Percentiles rank a stretch among this genome's conserved stretches.
phyloP scores from a whole-genome alignment of 2,888 invertebrate species.

The Eristalis arbustorum region DNA sequence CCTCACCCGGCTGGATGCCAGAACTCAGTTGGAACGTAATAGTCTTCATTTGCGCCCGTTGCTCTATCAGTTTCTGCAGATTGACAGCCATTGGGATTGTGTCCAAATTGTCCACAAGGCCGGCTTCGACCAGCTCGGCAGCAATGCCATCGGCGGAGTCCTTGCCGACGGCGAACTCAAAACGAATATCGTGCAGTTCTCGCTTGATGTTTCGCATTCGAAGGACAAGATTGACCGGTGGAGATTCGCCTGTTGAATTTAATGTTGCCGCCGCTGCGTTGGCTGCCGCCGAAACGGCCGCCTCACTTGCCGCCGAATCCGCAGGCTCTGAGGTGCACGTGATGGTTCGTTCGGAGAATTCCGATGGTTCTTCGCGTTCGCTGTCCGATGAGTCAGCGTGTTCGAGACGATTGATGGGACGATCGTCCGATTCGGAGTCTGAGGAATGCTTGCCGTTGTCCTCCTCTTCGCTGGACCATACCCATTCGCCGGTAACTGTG shows the following conservation, averaged over 20 bases:
- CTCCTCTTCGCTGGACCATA: conserved; percentile 98
- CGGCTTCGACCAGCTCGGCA: conserved; percentile 95
- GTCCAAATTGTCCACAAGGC: conserved; percentile 95
- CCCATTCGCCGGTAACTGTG: conserved; percentile 98
- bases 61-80: conserved; percentile 93
- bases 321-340: conserved; percentile 78
- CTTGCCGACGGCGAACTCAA: conserved; percentile 95
- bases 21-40: conserved; percentile 94
- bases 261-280: conserved; percentile 58
- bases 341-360: conserved; percentile 80
- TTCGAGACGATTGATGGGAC: conserved; percentile 84
- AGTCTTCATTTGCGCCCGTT: conserved; percentile 84
- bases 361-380: conserved; percentile 81
- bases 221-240: conserved; percentile 89
- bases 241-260: conserved; percentile 77
- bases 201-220: conserved; percentile 94
- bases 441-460: conserved; percentile 84
- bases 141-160: conserved; percentile 96
- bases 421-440: conserved; percentile 82
- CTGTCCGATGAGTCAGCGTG: conserved; percentile 84
- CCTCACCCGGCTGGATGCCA: conserved; percentile 87
- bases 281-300: conserved; percentile 53
- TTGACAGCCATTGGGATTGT: conserved; percentile 95
- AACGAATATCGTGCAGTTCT: conserved; percentile 98
- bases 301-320: conserved; percentile 73